Percentiles rank a stretch among this genome's conserved stretches.
Evolutionary conservation across 1,140 invertebrate species (phyloP).

Genomic region (Zaprionus davidi): DNA sequence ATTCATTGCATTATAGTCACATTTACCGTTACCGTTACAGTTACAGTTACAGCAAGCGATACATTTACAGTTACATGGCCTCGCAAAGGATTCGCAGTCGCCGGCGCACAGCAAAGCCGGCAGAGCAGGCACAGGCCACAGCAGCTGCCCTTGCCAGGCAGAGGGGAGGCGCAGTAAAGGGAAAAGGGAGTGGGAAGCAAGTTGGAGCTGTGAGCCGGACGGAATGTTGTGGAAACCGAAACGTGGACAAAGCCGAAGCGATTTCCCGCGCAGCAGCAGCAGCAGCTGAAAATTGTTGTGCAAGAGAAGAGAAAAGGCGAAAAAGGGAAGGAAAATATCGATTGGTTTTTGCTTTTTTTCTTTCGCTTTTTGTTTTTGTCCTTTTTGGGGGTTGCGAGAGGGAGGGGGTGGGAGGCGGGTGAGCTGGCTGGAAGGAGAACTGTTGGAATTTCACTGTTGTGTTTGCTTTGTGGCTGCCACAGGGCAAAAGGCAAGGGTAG

Average conservation of each 20-base stretch:
- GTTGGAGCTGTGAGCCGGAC: neutral
- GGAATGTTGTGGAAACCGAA: conserved; percentile 10
- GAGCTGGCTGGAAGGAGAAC: conserved; percentile 40
- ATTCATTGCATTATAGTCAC: conserved; percentile 32
- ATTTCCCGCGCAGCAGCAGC: conserved; percentile 47
- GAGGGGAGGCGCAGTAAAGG: too few species aligned
- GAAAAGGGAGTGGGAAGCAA: too few species aligned
- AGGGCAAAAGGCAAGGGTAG: neutral
- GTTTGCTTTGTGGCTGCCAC: conserved; percentile 20
- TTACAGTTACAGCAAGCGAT: conserved; percentile 40
- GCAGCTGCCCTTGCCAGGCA: neutral
- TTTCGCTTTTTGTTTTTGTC: neutral
- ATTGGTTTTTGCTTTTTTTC: conserved; percentile 42
- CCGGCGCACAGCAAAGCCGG: conserved; percentile 64
- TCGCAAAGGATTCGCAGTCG: conserved; percentile 53
- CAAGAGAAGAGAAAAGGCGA: conserved; percentile 44
- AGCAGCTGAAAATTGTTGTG: conserved; percentile 49
- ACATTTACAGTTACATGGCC: conserved; percentile 64
- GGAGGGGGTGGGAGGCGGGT: neutral
- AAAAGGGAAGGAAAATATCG: conserved; percentile 58
- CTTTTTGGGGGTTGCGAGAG: neutral
- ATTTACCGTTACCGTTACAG: conserved; percentile 27
- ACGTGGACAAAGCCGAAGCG: conserved; percentile 13
- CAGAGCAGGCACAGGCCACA: conserved; percentile 10
- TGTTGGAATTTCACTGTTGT: conserved; percentile 55